phyloP scores from a whole-genome alignment of 2,888 invertebrate genomes.

The Ferdinandea cuprea region DNA sequence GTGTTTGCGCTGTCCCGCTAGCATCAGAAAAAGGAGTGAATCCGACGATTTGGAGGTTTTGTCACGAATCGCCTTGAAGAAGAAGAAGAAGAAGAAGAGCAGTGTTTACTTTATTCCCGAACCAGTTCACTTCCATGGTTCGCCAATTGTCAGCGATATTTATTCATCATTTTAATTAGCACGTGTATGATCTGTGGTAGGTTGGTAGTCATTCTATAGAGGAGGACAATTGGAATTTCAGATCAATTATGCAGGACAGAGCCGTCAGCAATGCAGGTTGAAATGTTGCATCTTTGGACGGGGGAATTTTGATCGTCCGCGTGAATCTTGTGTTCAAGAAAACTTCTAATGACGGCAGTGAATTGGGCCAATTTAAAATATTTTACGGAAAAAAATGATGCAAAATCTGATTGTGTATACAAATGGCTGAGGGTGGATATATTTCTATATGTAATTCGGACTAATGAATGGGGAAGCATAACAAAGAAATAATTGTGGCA shows the following conservation, averaged over 20 bases:
- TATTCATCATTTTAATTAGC: constrained; percentile 54
- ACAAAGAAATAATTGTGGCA: too few species aligned
- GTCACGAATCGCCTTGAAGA: constrained; percentile 62
- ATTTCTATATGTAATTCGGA: too few species aligned
- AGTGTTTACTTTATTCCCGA: constrained; percentile 15
- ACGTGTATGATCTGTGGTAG: constrained; percentile 18
- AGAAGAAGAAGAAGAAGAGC: constrained; percentile 41
- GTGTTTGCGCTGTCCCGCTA: constrained; percentile 22
- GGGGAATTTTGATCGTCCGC: constrained; percentile 13
- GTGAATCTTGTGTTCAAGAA: constrained; percentile 32
- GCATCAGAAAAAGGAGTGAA: constrained; percentile 33
- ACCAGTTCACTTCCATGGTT: constrained; percentile 22
- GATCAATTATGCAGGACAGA: constrained; percentile 58
- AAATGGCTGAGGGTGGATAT: too few species aligned
- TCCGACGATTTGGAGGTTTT: constrained; percentile 60
- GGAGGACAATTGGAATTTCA: constrained; percentile 52
- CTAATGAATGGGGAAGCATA: too few species aligned
- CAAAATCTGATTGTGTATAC: too few species aligned
- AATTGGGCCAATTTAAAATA: constrained; percentile 47
- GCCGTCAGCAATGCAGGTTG: not conserved
- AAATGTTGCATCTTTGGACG: not conserved
- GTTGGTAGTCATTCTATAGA: constrained; percentile 38
- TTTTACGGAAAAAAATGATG: not conserved
- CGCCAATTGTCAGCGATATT: constrained; percentile 25
- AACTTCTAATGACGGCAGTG: constrained; percentile 24